Base-by-base conservation (phyloP, 92 coral and sea anemone species). In the Porites divaricata region DNA sequence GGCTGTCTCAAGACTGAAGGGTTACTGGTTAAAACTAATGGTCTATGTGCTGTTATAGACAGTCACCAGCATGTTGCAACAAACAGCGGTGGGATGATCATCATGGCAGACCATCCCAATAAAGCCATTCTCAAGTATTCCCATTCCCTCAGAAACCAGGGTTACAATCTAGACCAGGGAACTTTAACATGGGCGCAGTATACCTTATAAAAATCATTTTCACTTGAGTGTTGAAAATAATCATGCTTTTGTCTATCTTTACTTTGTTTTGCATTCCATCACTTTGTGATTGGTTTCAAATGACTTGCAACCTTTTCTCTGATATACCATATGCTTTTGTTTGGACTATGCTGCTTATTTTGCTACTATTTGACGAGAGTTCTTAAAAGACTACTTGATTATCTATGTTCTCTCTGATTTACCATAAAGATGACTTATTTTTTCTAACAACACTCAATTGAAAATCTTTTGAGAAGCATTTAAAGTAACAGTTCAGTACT, bases 41-140 rank as follows among this genome's bases (percentile, higher is more conserved):
- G 80, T 20, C 11, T 81, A n/a, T 67, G 65, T 67, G 78, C 79
- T 4, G 25, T 81, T n/a, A 81, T 23, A 70, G 89, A 85, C 24
- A 85, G 84, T 41, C 84, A 85, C 52, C 63, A 26, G 54, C 84
- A 85, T 66, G 65, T 80, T 1, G 17, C 10, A 12, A 72, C 67
- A 48, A 72, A 53, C 52, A 53, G 74, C 16, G 86, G 90, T 57
- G 86, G 56, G 10, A 71, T 80, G 73, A 65, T 87, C 16, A 23
- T 73, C 24, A 80, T 80, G 69, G 80, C 72, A n/a, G 70, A 53
- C 57, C 61, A 57, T 70, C 77, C 63, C 21, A 61, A 52, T 53
- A 76, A 57, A 2, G 52, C 68, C 68, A 58, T 57, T 76, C 67
- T 23, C 61, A 52, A 76, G 67, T 76, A 76, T 76, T 24, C 67